These are phyloP conservation scores for Radopholus similis DNA, from an alignment of 1,140 invertebrate genomes.

Conservation along the genomic window DNA sequence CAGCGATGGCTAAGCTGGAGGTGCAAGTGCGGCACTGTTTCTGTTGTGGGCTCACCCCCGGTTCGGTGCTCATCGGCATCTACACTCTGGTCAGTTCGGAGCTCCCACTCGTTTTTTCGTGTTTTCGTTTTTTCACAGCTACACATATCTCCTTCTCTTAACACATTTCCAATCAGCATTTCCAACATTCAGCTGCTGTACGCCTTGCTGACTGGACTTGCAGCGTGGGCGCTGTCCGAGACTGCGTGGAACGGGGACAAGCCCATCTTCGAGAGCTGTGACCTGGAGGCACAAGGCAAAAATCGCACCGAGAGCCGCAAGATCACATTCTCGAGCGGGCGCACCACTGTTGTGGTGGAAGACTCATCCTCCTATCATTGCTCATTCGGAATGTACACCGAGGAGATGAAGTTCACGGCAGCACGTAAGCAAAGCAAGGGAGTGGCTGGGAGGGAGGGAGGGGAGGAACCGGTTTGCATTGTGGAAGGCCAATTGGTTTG, in stretches of 20 bases:
- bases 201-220: slow-evolving; percentile 48
- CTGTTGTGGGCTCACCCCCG: slow-evolving; percentile 53
- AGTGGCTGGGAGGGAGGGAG: background rate
- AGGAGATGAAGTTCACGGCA: slow-evolving; percentile 51
- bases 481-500: background rate
- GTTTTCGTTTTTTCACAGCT: slow-evolving; percentile 11
- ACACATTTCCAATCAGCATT: background rate
- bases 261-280: slow-evolving; percentile 47
- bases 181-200: slow-evolving; percentile 41
- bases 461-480: background rate
- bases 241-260: slow-evolving; percentile 51
- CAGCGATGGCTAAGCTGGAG: slow-evolving; percentile 47
- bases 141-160: background rate
- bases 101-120: slow-evolving; percentile 11
- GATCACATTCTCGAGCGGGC: slow-evolving; percentile 43
- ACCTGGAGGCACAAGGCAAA: slow-evolving; percentile 53
- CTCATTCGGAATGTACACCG: slow-evolving; percentile 58
- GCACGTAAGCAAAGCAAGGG: slow-evolving; percentile 23
- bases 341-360: slow-evolving; percentile 52
- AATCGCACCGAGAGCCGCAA: slow-evolving; percentile 48
- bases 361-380: slow-evolving; percentile 59
- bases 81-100: slow-evolving; percentile 57
- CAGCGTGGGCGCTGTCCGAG: slow-evolving; percentile 51
- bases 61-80: slow-evolving; percentile 51
- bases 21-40: slow-evolving; percentile 57